Percentiles rank a stretch among this genome's conserved stretches.
Conservation (phyloP, 53 echinoderm and acorn worm genomes). For the Hippasteria phrygiana region DNA sequence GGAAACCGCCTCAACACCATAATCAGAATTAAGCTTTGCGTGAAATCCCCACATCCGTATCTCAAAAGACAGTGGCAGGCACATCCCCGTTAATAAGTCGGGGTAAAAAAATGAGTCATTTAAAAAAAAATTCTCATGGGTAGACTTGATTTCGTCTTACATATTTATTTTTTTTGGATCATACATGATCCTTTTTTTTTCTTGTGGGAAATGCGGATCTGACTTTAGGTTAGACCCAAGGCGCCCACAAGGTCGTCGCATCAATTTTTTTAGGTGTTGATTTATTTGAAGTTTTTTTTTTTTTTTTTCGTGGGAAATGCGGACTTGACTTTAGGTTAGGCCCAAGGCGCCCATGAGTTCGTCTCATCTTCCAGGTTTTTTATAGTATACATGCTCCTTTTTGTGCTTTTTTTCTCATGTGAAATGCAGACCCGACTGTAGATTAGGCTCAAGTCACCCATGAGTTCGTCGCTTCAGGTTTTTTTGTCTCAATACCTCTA, state of each 20-base stretch:
- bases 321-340: slow-evolving; percentile 66
- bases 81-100: not conserved
- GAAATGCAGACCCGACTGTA: slow-evolving; percentile 66
- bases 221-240: slow-evolving; percentile 59
- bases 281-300: not conserved
- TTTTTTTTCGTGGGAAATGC: slow-evolving; percentile 47
- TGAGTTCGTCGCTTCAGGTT: slow-evolving; percentile 8
- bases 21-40: not conserved
- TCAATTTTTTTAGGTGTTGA: not conserved
- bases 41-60: not conserved
- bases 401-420: not conserved
- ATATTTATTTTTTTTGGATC: too few relatives aligned
- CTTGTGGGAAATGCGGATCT: slow-evolving; percentile 61
- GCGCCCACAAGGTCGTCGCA: slow-evolving; percentile 7
- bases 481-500: too few relatives aligned
- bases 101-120: too few relatives aligned
- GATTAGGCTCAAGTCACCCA: slow-evolving; percentile 62
- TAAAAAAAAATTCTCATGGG: too few relatives aligned
- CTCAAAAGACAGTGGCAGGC: slow-evolving; percentile 34
- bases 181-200: not conserved
- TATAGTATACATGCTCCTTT: too few relatives aligned
- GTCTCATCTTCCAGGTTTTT: too few relatives aligned
- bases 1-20: not conserved
- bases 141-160: too few relatives aligned
- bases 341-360: slow-evolving; percentile 61